Conservation (phyloP, 2,113 vertebrate species). For the Pseudopodoces humilis region DNA sequence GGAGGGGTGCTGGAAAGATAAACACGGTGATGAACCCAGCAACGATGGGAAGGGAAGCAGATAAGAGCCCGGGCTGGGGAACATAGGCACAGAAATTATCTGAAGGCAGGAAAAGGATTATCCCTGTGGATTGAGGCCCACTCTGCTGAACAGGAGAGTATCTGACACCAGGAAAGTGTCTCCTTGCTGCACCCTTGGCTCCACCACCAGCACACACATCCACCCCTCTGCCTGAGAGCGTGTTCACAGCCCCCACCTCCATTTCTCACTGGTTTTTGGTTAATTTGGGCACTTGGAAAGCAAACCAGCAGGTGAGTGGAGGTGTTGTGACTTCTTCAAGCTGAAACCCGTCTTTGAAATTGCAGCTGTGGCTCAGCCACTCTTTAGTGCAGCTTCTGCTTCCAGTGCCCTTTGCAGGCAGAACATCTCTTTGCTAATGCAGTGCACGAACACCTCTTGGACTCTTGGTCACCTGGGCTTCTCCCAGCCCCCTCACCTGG, state of each 20-base stretch:
- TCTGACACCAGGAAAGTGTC: background rate
- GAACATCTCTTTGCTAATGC: background rate
- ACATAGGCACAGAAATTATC: background rate
- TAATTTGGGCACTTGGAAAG: background rate
- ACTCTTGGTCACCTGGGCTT: background rate
- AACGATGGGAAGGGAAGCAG: background rate
- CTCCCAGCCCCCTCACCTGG: background rate
- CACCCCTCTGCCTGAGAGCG: background rate
- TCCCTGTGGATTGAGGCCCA: background rate
- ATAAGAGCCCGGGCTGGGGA: background rate
- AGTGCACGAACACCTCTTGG: rapidly evolving
- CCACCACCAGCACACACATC: background rate
- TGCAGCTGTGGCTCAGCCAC: background rate
- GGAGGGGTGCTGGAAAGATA: background rate
- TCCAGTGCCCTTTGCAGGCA: background rate
- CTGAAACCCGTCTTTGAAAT: background rate
- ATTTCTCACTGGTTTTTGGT: background rate
- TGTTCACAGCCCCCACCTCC: background rate
- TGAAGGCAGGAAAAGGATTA: background rate
- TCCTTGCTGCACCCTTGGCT: background rate
- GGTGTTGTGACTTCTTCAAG: background rate
- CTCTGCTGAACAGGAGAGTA: background rate
- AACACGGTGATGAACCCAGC: background rate
- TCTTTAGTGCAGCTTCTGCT: background rate
- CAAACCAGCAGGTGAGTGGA: background rate